Base-by-base conservation (phyloP, 2,888 invertebrate species). In the Oscheius sp. region DNA sequence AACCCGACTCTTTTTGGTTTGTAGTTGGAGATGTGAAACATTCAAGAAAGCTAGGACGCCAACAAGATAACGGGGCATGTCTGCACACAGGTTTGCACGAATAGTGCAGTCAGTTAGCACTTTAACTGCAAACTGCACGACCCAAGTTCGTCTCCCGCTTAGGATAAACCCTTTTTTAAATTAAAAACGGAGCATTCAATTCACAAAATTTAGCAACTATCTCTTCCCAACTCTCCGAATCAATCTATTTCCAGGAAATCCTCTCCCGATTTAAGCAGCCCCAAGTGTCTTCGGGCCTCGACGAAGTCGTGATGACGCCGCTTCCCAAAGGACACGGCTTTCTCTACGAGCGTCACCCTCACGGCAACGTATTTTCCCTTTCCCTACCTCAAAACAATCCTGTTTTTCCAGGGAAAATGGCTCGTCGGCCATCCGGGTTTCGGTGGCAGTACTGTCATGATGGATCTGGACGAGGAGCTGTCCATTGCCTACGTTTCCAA, bases 281-380 rank as follows among this genome's bases (percentile, higher is more conserved):
- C 5, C 81, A 84, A 70, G 78, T 88, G 21, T 74, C 78, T n/a
- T 74, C 73, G 21, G 83, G 84, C 51, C 74, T 83, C 29, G 88
- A 88, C 70, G 81, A 80, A 58, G 82, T 84, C 51, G 83, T 84
- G 29, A 76, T 84, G 79, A 82, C 79, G 29, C 84, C 84, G 3
- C 70, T 84, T 29, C 83, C 83, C 29, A 88, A 88, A 62, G 88
- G 88, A 9, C 84, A 87, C 73, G 88, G 88, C 37, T 88, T 88
- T 75, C 75, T 88, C 63, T 88, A 88, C 73, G 88, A 88, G 53
- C 75, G 83, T 48, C 88, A 88, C 77, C 88, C 88, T 0, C 73
- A 75, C 47, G 79, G 84, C 59, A 76, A 80, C 66, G 87, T 87
- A 35, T 63, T 78, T 59, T 47, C n/a, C 13, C 9, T n/a, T 1